Percentiles rank a stretch among this genome's conserved stretches.
Evolutionary conservation across 2,888 invertebrate genomes (phyloP).

Genomic region (Oscheius sp.): DNA sequence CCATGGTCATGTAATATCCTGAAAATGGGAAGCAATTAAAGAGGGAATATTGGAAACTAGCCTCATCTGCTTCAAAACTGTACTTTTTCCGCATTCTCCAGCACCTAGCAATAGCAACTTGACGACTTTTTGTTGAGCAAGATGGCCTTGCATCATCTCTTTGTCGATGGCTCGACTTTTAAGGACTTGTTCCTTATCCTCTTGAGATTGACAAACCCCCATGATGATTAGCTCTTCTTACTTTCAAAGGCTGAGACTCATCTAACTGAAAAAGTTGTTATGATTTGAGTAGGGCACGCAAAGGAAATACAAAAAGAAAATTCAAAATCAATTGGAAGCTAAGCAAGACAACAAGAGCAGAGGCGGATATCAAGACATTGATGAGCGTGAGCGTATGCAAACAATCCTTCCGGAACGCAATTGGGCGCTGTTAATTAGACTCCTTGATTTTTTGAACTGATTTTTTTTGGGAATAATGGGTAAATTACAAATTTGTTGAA

Average conservation of each 20-base stretch:
- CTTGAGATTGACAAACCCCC: conserved; percentile 67
- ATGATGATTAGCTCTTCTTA: conserved; percentile 32
- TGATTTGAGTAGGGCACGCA: neutral
- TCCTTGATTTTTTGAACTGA: neutral
- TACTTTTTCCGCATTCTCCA: conserved; percentile 61
- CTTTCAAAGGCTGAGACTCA: neutral
- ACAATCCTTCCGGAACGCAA: conserved; percentile 11
- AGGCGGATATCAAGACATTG: neutral
- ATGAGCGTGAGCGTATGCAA: conserved; percentile 21
- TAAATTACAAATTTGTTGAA: too few relatives aligned
- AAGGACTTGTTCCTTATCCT: conserved; percentile 63
- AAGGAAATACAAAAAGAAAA: neutral
- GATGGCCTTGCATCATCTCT: conserved; percentile 65
- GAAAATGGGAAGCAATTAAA: conserved; percentile 25
- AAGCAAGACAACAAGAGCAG: neutral
- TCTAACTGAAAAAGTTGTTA: neutral
- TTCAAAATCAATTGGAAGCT: neutral
- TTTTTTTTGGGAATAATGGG: too few relatives aligned
- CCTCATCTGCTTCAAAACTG: conserved; percentile 64
- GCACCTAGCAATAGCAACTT: conserved; percentile 62
- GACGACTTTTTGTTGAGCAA: conserved; percentile 60
- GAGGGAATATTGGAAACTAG: neutral
- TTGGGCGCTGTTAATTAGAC: conserved; percentile 8
- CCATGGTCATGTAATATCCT: conserved; percentile 89
- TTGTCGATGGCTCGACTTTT: conserved; percentile 68